Base-by-base conservation (phyloP, 53 echinoderm and acorn worm species). In the Hippasteria phrygiana region DNA sequence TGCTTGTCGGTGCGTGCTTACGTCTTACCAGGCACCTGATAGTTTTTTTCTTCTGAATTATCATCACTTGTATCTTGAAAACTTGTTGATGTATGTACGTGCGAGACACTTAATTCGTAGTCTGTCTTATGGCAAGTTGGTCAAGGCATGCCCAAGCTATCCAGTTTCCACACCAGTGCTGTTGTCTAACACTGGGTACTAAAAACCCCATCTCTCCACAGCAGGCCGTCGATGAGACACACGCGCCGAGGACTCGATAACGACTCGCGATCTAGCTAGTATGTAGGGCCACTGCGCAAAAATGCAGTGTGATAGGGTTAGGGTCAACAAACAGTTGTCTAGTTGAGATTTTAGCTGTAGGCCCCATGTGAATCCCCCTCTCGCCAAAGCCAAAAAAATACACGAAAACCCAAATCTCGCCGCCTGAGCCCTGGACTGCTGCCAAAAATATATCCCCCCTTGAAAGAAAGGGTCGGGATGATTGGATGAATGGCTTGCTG, bases 211-310 rank as follows among this genome's bases (percentile, higher is more conserved):
- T 85, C 70, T 85, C 71, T 85, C 85, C 50, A 71, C 85, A 85
- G 85, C 85, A 33, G 35, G n/a, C n/a, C 37, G 7, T 7, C 71
- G 4, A 9, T n/a, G 13, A 54, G 85, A 71, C 50, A 70, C 45
- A 66, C 9, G n/a, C 83, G 2, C 10, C 83, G 3, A 27, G 83
- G 59, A 62, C 40, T 12, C 12, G 26, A 67, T 43, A 42, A 29
- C 70, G 18, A 50, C 85, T 85, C 85, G 70, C 51, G 71, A 71
- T 85, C 53, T 14, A 16, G 20, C 16, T 78, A 47, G 17, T 3
- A 27, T 18, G 36, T 85, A 85, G 85, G 85, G 85, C 71, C 85
- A 85, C 85, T 85, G 85, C 85, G 85, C 85, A 85, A 85, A 85
- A 85, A 85, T 85, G 85, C 85, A 85, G 85, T 85, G 85, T 47